A percentile compares a stretch with the other conserved stretches of the same genome.
Evolutionary conservation across 2,888 invertebrate species (phyloP).

Genomic region (Petrophora chlorosata): DNA sequence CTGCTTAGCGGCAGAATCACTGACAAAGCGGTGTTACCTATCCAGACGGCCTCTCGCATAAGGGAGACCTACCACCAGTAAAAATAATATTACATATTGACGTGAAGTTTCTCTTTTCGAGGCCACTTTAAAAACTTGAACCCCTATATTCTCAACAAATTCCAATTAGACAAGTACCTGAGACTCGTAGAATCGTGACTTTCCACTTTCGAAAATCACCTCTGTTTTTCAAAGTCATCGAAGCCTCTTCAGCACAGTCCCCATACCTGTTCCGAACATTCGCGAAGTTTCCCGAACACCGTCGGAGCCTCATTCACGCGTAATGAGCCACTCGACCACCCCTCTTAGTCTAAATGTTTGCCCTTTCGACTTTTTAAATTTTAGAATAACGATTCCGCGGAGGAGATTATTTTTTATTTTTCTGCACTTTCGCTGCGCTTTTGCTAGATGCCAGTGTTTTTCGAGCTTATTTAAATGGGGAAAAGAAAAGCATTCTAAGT

Average conservation of each 20-base stretch:
- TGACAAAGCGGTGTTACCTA: too few relatives aligned
- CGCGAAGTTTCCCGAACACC: slow-evolving; percentile 48
- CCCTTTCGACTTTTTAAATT: slow-evolving; percentile 59
- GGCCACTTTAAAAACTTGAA: too few relatives aligned
- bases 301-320: slow-evolving; percentile 57
- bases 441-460: neutral
- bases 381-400: slow-evolving; percentile 31
- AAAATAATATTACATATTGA: too few relatives aligned
- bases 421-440: slow-evolving; percentile 10
- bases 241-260: slow-evolving; percentile 7
- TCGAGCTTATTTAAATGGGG: neutral
- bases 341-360: slow-evolving; percentile 61
- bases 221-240: slow-evolving; percentile 17
- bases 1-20: too few relatives aligned
- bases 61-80: too few relatives aligned
- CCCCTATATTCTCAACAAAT: too few relatives aligned
- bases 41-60: too few relatives aligned
- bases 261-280: slow-evolving; percentile 9
- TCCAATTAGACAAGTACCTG: neutral
- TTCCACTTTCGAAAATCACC: slow-evolving; percentile 15
- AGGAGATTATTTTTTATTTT: slow-evolving; percentile 29
- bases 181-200: slow-evolving; percentile 10
- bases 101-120: too few relatives aligned
- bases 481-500: too few relatives aligned
- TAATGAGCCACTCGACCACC: slow-evolving; percentile 72